A percentile compares a stretch with the other conserved stretches of the same genome.
These are phyloP conservation scores for Planococcus citri DNA, from an alignment of 1,140 invertebrate species.

Conservation along the genomic window DNA sequence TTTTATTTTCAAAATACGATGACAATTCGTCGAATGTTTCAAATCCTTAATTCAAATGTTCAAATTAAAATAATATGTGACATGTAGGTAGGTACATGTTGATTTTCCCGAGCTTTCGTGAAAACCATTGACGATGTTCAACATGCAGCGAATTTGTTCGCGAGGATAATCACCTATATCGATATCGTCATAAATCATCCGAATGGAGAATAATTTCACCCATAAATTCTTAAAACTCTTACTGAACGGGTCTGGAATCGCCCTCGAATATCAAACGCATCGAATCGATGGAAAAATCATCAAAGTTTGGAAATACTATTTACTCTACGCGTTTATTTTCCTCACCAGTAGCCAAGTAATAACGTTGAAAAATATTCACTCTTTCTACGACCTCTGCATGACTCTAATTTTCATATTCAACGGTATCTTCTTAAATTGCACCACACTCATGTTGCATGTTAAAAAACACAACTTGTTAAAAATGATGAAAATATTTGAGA, in stretches of 20 bases:
- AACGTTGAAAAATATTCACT: background rate
- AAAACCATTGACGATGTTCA: no score
- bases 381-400: background rate
- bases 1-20: no score
- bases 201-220: background rate
- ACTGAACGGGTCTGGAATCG: background rate
- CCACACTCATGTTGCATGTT: background rate
- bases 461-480: background rate
- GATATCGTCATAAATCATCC: no score
- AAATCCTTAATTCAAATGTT: no score
- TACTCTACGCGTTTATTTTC: background rate
- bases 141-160: no score
- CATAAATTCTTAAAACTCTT: background rate
- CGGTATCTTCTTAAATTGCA: background rate
- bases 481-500: background rate
- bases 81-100: no score
- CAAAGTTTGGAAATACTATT: background rate
- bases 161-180: no score
- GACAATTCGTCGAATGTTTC: no score
- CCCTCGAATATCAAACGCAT: background rate
- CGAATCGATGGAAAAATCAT: background rate
- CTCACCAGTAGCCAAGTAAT: background rate
- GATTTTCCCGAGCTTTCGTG: no score
- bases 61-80: no score
- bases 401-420: background rate